Base-by-base conservation (phyloP, 2,797 vertebrate genomes). In the Acanthurus leucopareius region DNA sequence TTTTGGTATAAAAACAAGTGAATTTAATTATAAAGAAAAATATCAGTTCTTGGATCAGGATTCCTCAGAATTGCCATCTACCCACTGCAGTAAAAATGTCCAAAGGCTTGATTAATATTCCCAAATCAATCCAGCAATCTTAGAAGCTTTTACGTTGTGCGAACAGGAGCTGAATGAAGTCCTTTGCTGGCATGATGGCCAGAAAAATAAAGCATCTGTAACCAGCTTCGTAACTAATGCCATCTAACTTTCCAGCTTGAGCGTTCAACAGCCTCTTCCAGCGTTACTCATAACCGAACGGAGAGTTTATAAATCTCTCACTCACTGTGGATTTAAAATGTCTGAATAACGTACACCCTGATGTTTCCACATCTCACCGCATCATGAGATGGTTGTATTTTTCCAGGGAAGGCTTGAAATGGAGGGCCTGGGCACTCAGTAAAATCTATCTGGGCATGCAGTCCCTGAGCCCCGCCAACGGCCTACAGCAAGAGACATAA, bases 291-390 rank as follows among this genome's bases (percentile, higher is more conserved):
- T 63, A 69, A 87, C 69, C 16, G 14, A 77, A 38, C 15, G 28
- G 72, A 78, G 84, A 80, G 80, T 87, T 91, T 80, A 88, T 90
- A 90, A 91, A 93, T 88, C 84, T 89, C 79, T 83, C 82, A 64
- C 85, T 86, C 60, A 52, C 66, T 76, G 84, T 79, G 88, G 86
- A 89, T 90, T 87, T 75, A 69, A 83, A 72, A 85, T 8, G 75
- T 85, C 86, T 79, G 75, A 83, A 75, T 89, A 88, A 80, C 79
- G 48, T 78, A 84, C 86, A 73, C 84, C 65, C 79, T 59, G 75
- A 83, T 87, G 83, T 92, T 91, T 93, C 89, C 90, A 92, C 87
- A 77, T 88, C 79, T 85, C 66, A 73, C 87, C 86, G 61, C 87
- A 84, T 88, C 82, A 28, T 83, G 84, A 77, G 84, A 65, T 14